Conservation (phyloP, 2,113 vertebrate genomes). For the Spea bombifrons region DNA sequence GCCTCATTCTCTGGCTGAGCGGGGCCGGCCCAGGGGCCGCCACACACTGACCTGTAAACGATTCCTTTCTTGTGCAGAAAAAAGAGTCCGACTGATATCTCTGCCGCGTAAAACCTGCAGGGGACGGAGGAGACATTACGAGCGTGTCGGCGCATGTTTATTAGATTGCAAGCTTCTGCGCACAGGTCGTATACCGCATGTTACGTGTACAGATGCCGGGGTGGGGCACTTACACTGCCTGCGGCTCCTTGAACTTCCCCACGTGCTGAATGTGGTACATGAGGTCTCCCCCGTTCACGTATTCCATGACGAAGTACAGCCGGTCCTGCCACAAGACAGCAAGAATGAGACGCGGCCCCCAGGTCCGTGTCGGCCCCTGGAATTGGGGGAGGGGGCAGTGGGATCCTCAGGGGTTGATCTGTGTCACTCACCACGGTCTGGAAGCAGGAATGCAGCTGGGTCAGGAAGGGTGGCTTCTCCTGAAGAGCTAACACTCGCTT, state of each 20-base stretch:
- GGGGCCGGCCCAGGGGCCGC: not conserved
- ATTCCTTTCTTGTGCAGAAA: slow-evolving; percentile 80
- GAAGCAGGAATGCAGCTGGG: slow-evolving; percentile 95
- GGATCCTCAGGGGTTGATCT: no score
- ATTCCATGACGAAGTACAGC: slow-evolving; percentile 97
- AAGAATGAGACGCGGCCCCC: not conserved
- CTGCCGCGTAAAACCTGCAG: slow-evolving; percentile 76
- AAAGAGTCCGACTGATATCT: slow-evolving; percentile 75
- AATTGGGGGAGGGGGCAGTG: no score
- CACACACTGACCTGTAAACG: slow-evolving; percentile 82
- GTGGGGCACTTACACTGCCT: slow-evolving; percentile 85
- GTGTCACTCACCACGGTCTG: slow-evolving; percentile 83
- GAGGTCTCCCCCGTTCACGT: slow-evolving; percentile 96
- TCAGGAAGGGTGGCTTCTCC: slow-evolving; percentile 92
- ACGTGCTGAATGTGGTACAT: slow-evolving; percentile 99
- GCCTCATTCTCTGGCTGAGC: not conserved
- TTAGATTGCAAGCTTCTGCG: not conserved
- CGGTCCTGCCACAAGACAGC: slow-evolving; percentile 74
- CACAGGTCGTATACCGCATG: not conserved
- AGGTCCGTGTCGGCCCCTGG: not conserved
- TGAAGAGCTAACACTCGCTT: slow-evolving; percentile 89
- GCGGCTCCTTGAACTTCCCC: slow-evolving; percentile 96
- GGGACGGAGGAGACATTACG: not conserved
- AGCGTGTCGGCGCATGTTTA: not conserved
- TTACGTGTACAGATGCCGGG: not conserved